A percentile compares a stretch with the other conserved stretches of the same genome.
These are phyloP conservation scores for Tamandua tetradactyla DNA, from an alignment of 2,797 vertebrate genomes.

Conservation along the genomic window DNA sequence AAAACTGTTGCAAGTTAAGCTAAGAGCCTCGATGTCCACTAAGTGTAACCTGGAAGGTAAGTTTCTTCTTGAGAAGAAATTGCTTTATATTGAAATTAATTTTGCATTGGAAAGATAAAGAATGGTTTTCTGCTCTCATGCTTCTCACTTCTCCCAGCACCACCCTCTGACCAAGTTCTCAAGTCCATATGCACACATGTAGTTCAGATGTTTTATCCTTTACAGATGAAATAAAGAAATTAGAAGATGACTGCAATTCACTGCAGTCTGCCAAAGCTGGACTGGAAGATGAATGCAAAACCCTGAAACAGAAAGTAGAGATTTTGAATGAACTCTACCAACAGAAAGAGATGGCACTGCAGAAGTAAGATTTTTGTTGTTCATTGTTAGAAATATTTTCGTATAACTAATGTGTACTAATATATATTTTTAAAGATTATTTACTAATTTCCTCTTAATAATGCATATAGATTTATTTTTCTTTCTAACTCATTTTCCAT, in stretches of 20 bases:
- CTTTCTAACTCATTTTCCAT: background rate
- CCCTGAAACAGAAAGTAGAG: conserved; percentile 95
- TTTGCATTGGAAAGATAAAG: background rate
- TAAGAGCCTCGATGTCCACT: conserved; percentile 90
- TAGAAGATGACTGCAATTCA: conserved; percentile 88
- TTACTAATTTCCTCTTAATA: background rate
- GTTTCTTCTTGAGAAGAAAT: conserved; percentile 30
- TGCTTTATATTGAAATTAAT: background rate
- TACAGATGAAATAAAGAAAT: conserved; percentile 92
- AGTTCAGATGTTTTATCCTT: background rate
- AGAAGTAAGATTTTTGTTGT: conserved; percentile 89
- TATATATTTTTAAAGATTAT: background rate
- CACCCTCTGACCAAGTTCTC: background rate
- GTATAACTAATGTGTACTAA: too few relatives aligned
- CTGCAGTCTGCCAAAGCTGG: conserved; percentile 89
- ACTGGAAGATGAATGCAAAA: conserved; percentile 92
- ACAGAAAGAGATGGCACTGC: conserved; percentile 96
- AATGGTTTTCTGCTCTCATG: background rate
- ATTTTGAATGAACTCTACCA: conserved; percentile 97
- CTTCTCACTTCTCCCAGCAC: background rate
- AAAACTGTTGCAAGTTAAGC: conserved; percentile 90
- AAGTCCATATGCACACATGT: background rate
- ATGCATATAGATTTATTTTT: background rate
- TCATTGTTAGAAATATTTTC: rapidly evolving
- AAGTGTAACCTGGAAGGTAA: conserved; percentile 94